Evolutionary conservation across 2,888 invertebrate genomes (phyloP), one percentile per base, ranked within the genome.

Genomic region (Sturmia bella): DNA sequence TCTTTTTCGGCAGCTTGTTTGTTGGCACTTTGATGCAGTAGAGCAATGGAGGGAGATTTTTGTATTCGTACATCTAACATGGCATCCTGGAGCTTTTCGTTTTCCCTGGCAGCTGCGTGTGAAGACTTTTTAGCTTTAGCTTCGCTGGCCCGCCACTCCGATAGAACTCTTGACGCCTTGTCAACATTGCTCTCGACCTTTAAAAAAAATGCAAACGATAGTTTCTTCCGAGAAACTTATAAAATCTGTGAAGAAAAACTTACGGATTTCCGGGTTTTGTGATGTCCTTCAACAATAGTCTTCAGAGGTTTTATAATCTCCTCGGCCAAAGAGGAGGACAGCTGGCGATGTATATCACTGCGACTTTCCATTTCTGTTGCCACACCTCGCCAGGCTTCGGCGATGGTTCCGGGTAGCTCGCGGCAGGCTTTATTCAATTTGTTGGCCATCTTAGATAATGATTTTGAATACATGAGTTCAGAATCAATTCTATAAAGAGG

Each of bases 311-410:
- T 97, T 27, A 96, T 96, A 81, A 98, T 93, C 89, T 98, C 98
- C 85, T 98, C 98, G 79, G 95, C 92, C 50, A 98, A 92, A 45
- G 96, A 94, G 85, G 93, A 93, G 75, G 96, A 95, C 91, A 97
- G 93, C 89, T 95, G 94, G 89, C 96, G 94, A 92, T 98, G 98
- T 70, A 96, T 94, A 89, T 98, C 98, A 41, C 97, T 96, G 87
- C 97, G 95, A 84, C 95, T 94, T 91, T 98, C 98, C 95, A 98
- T 95, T 91, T 97, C 97, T n/a, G 94, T 92, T 64, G 97, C 97
- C 80, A 97, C 96, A 84, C 95, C 94, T 91, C 96, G 96, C 97
- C 98, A 98, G 70, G 97, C 97, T 86, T 97, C 96, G 85, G 96
- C 95, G 86, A 98, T 93, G 63, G 96, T 94, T 63, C 95, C 95